Base-by-base conservation (phyloP, 2,797 vertebrate genomes). In the Enteromius trimaculatus region DNA sequence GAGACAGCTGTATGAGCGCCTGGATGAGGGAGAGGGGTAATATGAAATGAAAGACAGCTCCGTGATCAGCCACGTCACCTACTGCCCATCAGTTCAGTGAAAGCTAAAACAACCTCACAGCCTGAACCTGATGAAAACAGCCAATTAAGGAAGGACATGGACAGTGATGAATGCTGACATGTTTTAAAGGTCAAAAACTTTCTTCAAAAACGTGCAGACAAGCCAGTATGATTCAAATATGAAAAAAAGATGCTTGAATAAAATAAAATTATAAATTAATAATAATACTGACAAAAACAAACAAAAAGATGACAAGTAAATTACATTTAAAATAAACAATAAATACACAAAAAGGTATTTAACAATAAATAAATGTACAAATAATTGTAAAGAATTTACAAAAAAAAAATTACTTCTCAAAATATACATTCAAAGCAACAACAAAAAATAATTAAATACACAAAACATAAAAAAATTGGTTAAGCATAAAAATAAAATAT, bases 21-120 rank as follows among this genome's bases (percentile, higher is more conserved):
- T 60, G 49, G 64, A 68, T 69, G 34, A 77, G 16, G 64, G 74
- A 77, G 64, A 58, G 13, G 1, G 49, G 64, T 69, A 42, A 83
- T 47, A 77, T 69, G 74, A 83, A 60, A 77, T 83, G 81, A 83
- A 31, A 47, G 81, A 75, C 74, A 11, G 55, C 64, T 74, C 69
- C 70, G 75, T 69, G 80, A 76, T 34, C 68, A 44, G 29, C 31
- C 1, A 0, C 23, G 82, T 79, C 78, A 70, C 65, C 77, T 9
- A 44, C 77, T 69, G 13, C 14, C 72, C 53, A 60, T 77, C 70
- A 80, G 71, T 37, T 64, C 79, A 55, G 34, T 53, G 66, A 68
- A 77, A 55, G 1, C 68, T 16, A 3, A 62, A 60, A 60, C 31
- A 51, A 19, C 37, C 49, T 39, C 17, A 23, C 6, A 8, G n/a